Percentiles rank a stretch among this genome's conserved stretches.
phyloP scores from a whole-genome alignment of 2,797 vertebrate species.

The Taenioides sp. region DNA sequence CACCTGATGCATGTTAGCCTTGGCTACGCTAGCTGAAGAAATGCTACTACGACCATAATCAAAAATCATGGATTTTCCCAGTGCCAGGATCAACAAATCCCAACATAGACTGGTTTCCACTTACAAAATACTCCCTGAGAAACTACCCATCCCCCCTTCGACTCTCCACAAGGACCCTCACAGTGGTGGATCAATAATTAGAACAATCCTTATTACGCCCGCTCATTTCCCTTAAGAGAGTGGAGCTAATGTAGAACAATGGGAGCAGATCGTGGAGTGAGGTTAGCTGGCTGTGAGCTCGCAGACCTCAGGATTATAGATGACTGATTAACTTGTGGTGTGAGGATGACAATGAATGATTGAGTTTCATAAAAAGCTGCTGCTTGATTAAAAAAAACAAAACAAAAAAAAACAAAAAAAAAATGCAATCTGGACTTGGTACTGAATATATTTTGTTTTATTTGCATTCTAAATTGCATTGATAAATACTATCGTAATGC shows the following conservation, averaged over 20 bases:
- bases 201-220: slow-evolving; percentile 71
- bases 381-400: too few species aligned
- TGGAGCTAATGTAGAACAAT: slow-evolving; percentile 64
- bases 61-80: slow-evolving; percentile 36
- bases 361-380: not conserved
- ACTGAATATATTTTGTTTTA: not conserved
- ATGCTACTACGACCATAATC: slow-evolving; percentile 18
- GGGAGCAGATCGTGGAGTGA: slow-evolving; percentile 31
- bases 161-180: slow-evolving; percentile 57
- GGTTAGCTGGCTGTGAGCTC: slow-evolving; percentile 24
- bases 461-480: not conserved
- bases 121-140: slow-evolving; percentile 49
- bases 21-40: slow-evolving; percentile 8
- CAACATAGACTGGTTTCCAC: slow-evolving; percentile 42
- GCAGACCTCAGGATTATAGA: slow-evolving; percentile 15
- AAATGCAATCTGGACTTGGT: not conserved
- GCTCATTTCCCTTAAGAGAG: slow-evolving; percentile 66
- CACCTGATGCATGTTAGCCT: slow-evolving; percentile 22
- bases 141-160: slow-evolving; percentile 37
- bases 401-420: too few species aligned
- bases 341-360: slow-evolving; percentile 6
- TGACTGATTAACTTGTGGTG: not conserved
- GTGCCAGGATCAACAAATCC: slow-evolving; percentile 46
- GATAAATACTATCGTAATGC: not conserved
- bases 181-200: slow-evolving; percentile 74